Conservation (phyloP, 2,797 vertebrate species). For the Galagoides demidoff region DNA sequence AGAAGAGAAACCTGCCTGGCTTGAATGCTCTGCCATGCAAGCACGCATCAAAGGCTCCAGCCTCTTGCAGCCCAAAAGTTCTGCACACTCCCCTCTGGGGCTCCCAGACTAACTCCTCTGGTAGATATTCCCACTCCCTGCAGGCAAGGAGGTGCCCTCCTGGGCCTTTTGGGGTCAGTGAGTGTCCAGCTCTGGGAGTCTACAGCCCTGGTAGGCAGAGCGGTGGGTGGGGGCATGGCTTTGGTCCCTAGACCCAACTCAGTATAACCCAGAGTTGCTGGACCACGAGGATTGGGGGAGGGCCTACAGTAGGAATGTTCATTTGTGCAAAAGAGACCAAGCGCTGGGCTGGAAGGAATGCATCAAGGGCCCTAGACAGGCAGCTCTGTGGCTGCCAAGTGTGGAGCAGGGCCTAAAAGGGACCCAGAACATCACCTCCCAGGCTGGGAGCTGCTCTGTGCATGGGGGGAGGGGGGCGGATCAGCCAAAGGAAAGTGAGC, state of each 20-base stretch:
- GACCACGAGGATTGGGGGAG: rapidly evolving
- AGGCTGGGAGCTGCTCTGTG: background rate
- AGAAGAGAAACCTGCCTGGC: slow-evolving; percentile 10
- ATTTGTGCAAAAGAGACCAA: background rate
- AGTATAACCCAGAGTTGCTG: background rate
- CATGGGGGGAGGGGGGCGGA: background rate
- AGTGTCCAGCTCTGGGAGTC: background rate
- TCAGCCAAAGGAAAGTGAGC: background rate
- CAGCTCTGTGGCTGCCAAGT: background rate
- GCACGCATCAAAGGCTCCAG: background rate
- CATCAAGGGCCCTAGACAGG: background rate
- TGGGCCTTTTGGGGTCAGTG: background rate
- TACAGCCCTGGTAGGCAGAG: background rate
- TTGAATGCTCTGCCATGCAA: background rate
- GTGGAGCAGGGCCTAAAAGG: background rate
- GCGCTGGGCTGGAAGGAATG: background rate
- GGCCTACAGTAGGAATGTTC: background rate
- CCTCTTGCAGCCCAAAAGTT: background rate
- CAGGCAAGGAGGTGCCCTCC: background rate
- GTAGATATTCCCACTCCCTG: background rate
- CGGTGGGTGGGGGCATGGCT: background rate
- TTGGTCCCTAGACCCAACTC: background rate
- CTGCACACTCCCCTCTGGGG: background rate
- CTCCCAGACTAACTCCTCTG: background rate
- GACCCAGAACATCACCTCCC: background rate